Evolutionary conservation across 2,113 vertebrate species (phyloP).

Genomic region (Nothoprocta perdicaria): DNA sequence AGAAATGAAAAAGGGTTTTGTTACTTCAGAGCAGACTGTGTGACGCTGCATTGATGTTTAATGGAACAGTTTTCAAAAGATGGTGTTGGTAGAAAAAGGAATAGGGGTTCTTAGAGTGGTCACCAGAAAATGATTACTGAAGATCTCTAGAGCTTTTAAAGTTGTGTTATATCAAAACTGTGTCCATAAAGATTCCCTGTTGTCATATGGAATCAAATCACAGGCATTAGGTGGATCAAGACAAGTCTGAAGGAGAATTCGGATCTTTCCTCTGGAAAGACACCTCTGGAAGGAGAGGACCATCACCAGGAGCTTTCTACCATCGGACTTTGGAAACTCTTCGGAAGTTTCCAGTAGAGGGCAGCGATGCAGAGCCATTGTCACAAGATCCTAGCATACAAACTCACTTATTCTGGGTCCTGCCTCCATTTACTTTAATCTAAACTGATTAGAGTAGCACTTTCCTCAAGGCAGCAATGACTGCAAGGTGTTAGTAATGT

Average conservation of each 20-base stretch:
- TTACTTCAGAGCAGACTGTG: neutral
- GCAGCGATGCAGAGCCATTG: slow-evolving; percentile 7
- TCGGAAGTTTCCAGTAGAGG: neutral
- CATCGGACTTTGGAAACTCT: neutral
- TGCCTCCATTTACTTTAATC: neutral
- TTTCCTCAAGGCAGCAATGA: neutral
- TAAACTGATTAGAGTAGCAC: neutral
- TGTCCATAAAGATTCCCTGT: neutral
- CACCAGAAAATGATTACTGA: neutral
- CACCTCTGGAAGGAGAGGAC: neutral
- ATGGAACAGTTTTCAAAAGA: neutral
- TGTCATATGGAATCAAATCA: neutral
- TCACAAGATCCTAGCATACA: neutral
- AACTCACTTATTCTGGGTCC: neutral
- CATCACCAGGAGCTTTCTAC: neutral
- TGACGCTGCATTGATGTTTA: fast-evolving
- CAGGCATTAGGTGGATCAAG: fast-evolving
- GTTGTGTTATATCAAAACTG: neutral
- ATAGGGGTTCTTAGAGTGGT: neutral
- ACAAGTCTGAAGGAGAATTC: neutral
- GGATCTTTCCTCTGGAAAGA: neutral
- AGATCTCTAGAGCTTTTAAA: slow-evolving; percentile 1
- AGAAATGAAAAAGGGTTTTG: neutral
- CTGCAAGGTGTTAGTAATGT: neutral
- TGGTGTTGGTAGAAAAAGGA: neutral